Evolutionary conservation across 1,140 invertebrate species (phyloP).

Genomic region (Ips typographus): DNA sequence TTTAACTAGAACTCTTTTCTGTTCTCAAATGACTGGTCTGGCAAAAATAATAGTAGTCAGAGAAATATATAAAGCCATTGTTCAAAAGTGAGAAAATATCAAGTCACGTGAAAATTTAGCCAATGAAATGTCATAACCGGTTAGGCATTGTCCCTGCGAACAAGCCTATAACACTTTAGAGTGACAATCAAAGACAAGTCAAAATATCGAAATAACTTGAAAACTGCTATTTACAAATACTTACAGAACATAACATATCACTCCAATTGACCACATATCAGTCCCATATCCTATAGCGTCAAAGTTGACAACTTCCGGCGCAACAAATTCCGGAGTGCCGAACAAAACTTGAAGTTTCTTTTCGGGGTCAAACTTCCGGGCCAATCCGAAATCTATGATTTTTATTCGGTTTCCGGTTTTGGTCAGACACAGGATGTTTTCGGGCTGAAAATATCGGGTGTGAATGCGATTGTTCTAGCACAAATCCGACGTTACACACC

Average conservation of each 20-base stretch:
- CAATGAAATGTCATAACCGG: too few relatives aligned
- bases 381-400: conserved; percentile 96
- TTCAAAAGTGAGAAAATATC: too few relatives aligned
- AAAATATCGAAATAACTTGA: not conserved
- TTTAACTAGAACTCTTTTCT: too few relatives aligned
- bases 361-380: conserved; percentile 85
- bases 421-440: conserved; percentile 95
- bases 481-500: conserved; percentile 57
- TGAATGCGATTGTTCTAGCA: conserved; percentile 3
- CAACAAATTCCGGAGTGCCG: conserved; percentile 98
- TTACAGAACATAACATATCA: conserved; percentile 98
- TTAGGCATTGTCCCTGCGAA: too few relatives aligned
- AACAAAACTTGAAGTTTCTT: conserved; percentile 91
- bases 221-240: conserved; percentile 53
- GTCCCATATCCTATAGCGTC: conserved; percentile 93
- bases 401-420: conserved; percentile 95
- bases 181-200: not conserved
- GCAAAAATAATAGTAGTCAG: too few relatives aligned
- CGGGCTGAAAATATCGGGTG: conserved; percentile 68
- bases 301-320: conserved; percentile 98
- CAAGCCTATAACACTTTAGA: not conserved
- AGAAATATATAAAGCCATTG: too few relatives aligned
- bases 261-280: conserved; percentile 98
- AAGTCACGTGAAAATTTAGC: too few relatives aligned
- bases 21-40: too few relatives aligned